Evolutionary conservation across 1,140 invertebrate species (phyloP).

Genomic region (Chrysomallon squamiferum): DNA sequence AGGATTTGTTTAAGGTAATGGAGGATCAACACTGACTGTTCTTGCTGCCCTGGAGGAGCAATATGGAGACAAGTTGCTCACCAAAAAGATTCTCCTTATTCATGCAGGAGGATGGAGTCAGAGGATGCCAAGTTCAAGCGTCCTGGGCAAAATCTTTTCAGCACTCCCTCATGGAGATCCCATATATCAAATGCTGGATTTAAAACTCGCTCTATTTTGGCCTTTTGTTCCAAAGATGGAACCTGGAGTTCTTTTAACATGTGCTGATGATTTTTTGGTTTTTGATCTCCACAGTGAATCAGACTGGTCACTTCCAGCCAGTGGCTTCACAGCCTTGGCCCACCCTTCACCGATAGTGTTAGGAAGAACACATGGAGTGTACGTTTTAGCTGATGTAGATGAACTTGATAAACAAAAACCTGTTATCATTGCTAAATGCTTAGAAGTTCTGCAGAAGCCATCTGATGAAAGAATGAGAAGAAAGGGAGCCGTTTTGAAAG

Average conservation of each 20-base stretch:
- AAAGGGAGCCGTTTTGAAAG: conserved; percentile 54
- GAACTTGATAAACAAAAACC: conserved; percentile 25
- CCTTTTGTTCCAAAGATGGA: conserved; percentile 62
- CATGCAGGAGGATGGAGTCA: conserved; percentile 66
- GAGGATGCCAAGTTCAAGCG: conserved; percentile 62
- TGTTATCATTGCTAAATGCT: conserved; percentile 46
- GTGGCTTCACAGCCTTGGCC: conserved; percentile 64
- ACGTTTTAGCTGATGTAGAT: conserved; percentile 51
- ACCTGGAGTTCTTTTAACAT: conserved; percentile 64
- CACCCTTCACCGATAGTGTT: conserved; percentile 62
- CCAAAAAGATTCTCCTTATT: conserved; percentile 60
- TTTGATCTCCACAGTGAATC: conserved; percentile 48
- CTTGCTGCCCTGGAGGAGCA: conserved; percentile 47
- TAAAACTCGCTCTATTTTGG: conserved; percentile 64
- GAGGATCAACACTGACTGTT: conserved; percentile 63
- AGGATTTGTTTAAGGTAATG: too few relatives aligned
- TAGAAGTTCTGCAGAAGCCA: conserved; percentile 65
- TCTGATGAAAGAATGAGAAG: conserved; percentile 54
- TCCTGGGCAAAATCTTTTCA: conserved; percentile 65
- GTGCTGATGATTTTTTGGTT: conserved; percentile 65
- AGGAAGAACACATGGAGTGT: conserved; percentile 65
- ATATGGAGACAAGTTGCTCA: conserved; percentile 50
- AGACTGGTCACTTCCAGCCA: conserved; percentile 50
- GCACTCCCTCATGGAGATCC: conserved; percentile 56
- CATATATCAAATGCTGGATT: conserved; percentile 62